Conservation (phyloP, 2,797 vertebrate genomes). For the Rallus crepitans region DNA sequence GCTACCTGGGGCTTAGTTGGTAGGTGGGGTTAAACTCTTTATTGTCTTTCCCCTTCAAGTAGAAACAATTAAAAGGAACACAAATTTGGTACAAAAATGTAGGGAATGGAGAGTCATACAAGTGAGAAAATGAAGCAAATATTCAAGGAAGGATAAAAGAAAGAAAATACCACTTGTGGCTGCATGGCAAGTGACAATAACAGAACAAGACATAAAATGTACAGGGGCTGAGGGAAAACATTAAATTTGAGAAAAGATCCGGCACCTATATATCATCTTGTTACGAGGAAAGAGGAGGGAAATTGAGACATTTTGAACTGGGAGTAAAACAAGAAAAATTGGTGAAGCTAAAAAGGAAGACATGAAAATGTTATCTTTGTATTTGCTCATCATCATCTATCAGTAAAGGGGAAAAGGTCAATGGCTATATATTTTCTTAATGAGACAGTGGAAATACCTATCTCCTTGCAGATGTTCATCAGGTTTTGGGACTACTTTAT, state of each 20-base stretch:
- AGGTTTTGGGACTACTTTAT: background rate
- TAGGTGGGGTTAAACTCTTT: too few species aligned
- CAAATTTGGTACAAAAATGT: background rate
- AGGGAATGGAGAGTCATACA: background rate
- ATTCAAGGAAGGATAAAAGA: background rate
- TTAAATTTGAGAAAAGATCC: background rate
- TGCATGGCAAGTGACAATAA: background rate
- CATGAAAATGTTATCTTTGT: background rate
- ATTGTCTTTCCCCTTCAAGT: background rate
- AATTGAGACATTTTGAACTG: background rate
- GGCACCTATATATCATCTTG: background rate
- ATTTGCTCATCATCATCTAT: background rate
- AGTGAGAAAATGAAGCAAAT: background rate
- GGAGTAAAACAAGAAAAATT: background rate
- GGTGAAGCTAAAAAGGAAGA: background rate
- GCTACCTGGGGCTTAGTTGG: too few species aligned
- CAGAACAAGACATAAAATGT: background rate
- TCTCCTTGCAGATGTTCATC: background rate
- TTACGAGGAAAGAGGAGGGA: background rate
- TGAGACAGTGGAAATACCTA: background rate
- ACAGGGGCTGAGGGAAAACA: background rate
- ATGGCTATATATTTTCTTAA: background rate
- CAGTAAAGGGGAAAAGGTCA: background rate
- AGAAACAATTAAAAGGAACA: background rate
- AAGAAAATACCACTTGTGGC: background rate